These are phyloP conservation scores for Odontothrips loti DNA, from an alignment of 2,888 invertebrate species.

Conservation along the genomic window DNA sequence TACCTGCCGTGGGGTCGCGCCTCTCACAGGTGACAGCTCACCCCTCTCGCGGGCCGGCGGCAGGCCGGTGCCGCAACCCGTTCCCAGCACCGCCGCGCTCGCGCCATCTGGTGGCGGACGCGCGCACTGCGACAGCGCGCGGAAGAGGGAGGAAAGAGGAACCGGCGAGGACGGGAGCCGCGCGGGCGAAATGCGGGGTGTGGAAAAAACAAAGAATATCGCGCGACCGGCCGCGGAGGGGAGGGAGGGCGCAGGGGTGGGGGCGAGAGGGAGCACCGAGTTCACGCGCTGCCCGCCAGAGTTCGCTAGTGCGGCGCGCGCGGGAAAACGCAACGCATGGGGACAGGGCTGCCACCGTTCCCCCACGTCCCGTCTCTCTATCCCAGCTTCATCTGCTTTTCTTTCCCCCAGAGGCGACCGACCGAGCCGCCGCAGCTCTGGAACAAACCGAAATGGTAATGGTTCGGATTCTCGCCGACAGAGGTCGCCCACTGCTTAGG, in stretches of 20 bases:
- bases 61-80: neutral
- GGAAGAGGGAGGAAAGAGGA: conserved; percentile 16
- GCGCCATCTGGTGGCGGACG: neutral
- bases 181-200: neutral
- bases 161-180: neutral
- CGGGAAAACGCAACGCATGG: neutral
- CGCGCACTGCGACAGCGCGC: neutral
- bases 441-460: neutral
- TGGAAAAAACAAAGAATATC: neutral
- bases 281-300: neutral
- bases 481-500: neutral
- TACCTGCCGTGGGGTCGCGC: too few relatives aligned
- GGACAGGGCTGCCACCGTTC: neutral
- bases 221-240: neutral
- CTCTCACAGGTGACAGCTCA: too few relatives aligned
- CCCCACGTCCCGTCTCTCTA: too few relatives aligned
- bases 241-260: neutral
- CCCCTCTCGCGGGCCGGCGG: neutral
- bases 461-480: neutral
- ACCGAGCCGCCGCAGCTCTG: neutral
- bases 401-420: neutral
- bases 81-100: neutral
- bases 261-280: neutral
- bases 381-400: neutral
- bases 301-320: neutral